Evolutionary conservation across 2,113 vertebrate species (phyloP).

Genomic region (Dryoscopus gambensis): DNA sequence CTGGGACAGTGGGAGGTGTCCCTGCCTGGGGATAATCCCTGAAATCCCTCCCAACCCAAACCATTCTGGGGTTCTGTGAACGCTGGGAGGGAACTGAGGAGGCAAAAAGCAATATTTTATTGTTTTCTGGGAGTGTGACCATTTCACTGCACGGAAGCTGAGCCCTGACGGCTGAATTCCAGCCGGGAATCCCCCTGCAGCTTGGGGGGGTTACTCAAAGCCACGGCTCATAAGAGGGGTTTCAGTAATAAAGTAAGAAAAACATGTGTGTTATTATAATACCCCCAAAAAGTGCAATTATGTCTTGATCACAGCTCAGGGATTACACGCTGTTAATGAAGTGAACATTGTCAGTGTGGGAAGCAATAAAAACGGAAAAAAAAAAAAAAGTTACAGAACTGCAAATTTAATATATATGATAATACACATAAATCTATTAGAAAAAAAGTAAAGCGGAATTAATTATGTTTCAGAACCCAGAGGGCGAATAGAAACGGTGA

Average conservation of each 20-base stretch:
- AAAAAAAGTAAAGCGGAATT: slow-evolving; percentile 61
- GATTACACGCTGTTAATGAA: slow-evolving; percentile 70
- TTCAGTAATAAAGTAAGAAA: not conserved
- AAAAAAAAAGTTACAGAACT: slow-evolving; percentile 46
- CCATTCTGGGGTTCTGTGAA: not conserved
- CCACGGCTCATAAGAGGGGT: not conserved
- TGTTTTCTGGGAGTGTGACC: not conserved
- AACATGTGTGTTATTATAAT: not conserved
- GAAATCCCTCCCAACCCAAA: not conserved
- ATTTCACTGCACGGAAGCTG: not conserved
- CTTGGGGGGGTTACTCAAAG: not conserved
- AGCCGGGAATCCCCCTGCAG: not conserved
- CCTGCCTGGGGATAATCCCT: not conserved
- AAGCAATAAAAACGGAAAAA: slow-evolving; percentile 59
- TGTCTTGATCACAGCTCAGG: slow-evolving; percentile 38
- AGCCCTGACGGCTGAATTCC: not conserved
- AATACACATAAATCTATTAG: slow-evolving; percentile 75
- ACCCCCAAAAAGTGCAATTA: slow-evolving; percentile 46
- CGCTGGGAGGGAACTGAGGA: not conserved
- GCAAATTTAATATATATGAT: slow-evolving; percentile 81
- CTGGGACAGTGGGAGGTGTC: rapidly evolving
- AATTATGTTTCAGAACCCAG: slow-evolving; percentile 65
- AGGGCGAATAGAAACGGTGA: slow-evolving; percentile 59
- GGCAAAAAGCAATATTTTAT: rapidly evolving
- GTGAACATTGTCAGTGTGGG: slow-evolving; percentile 31